A percentile compares a stretch with the other conserved stretches of the same genome.
phyloP scores from a whole-genome alignment of 2,797 vertebrate species.

The Neoniphon sammara region DNA sequence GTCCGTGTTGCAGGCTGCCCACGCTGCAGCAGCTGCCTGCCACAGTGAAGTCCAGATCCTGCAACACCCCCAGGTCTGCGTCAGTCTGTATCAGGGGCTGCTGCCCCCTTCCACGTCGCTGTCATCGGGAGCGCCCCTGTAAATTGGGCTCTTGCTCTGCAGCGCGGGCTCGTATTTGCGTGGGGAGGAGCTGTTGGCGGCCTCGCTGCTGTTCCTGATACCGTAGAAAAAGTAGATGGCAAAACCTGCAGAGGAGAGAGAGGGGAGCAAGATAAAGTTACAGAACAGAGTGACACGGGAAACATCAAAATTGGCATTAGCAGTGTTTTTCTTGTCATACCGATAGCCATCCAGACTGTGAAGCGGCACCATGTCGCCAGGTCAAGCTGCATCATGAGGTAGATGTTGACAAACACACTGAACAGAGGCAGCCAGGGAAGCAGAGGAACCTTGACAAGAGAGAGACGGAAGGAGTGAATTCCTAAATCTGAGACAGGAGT shows the following conservation, averaged over 20 bases:
- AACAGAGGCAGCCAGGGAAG: slow-evolving; percentile 91
- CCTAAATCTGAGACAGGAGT: no score
- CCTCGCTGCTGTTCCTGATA: slow-evolving; percentile 89
- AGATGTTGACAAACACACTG: slow-evolving; percentile 94
- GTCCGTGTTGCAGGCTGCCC: slow-evolving; percentile 36
- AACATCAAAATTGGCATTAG: background rate
- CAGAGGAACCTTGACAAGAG: slow-evolving; percentile 87
- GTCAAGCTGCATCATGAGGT: slow-evolving; percentile 97
- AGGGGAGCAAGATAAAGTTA: slow-evolving; percentile 18
- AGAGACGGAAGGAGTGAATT: background rate
- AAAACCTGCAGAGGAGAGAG: slow-evolving; percentile 84
- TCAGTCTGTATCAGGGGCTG: slow-evolving; percentile 72
- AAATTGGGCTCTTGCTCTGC: slow-evolving; percentile 80
- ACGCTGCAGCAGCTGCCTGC: slow-evolving; percentile 29
- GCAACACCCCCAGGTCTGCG: slow-evolving; percentile 22
- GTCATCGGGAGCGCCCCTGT: slow-evolving; percentile 66
- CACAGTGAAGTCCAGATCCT: slow-evolving; percentile 32
- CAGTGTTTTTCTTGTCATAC: slow-evolving; percentile 75
- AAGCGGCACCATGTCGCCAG: slow-evolving; percentile 89
- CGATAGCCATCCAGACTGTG: slow-evolving; percentile 89
- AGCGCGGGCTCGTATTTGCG: slow-evolving; percentile 71
- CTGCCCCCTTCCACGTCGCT: slow-evolving; percentile 75
- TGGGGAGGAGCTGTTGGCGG: slow-evolving; percentile 56
- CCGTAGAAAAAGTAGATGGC: slow-evolving; percentile 93
- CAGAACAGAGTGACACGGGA: background rate